Evolutionary conservation across 2,797 vertebrate genomes (phyloP).

Genomic region (Sciurus vulgaris): DNA sequence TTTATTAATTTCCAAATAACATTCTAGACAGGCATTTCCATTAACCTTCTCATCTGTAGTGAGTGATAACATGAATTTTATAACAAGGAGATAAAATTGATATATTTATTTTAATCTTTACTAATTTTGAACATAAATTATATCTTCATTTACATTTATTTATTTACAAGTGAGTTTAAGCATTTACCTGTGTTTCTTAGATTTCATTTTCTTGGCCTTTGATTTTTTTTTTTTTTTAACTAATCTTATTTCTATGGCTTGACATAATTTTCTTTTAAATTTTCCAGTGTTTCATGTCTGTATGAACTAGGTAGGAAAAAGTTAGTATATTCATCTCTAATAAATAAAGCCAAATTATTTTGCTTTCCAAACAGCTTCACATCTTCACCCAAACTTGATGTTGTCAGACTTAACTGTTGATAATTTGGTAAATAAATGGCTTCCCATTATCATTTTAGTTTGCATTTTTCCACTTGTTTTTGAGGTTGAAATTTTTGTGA

Average conservation of each 20-base stretch:
- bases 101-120: conserved; percentile 20
- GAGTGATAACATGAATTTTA: neutral
- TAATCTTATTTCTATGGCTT: neutral
- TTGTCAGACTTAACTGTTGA: neutral
- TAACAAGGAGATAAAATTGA: neutral
- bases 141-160: neutral
- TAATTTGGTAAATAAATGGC: neutral
- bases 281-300: neutral
- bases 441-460: neutral
- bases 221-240: neutral
- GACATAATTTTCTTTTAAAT: neutral
- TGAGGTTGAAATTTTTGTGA: neutral
- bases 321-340: neutral
- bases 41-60: neutral
- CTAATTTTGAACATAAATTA: neutral
- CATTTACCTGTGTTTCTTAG: neutral
- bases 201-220: neutral
- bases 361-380: neutral
- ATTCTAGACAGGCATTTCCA: neutral
- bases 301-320: neutral
- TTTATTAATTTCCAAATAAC: neutral
- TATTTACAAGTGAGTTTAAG: neutral
- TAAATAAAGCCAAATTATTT: neutral
- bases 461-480: neutral
- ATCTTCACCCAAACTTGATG: neutral